These are phyloP conservation scores for Ganaspis sp. DNA, from an alignment of 1,140 invertebrate species.

Conservation along the genomic window DNA sequence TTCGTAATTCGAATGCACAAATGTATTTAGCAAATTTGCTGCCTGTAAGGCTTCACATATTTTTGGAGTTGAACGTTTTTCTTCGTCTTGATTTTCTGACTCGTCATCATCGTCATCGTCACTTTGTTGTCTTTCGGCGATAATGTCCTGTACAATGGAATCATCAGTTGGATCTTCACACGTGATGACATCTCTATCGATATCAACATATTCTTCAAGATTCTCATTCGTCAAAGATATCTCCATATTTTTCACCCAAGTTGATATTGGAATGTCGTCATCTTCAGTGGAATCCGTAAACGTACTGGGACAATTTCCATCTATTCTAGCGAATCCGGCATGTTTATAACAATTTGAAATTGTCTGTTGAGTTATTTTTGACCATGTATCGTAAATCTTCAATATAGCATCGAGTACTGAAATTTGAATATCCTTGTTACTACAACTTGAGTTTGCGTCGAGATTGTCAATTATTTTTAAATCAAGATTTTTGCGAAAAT, in stretches of 20 bases:
- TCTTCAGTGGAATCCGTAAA: neutral
- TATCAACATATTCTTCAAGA: neutral
- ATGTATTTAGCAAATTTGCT: too few species aligned
- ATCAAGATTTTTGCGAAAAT: neutral
- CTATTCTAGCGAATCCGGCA: neutral
- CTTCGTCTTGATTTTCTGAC: too few species aligned
- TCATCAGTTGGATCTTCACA: too few species aligned
- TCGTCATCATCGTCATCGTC: too few species aligned
- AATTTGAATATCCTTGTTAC: neutral
- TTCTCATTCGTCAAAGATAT: neutral
- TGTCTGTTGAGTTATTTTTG: neutral
- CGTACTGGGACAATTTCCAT: neutral
- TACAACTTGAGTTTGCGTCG: neutral
- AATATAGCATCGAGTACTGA: neutral
- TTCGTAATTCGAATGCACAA: too few species aligned
- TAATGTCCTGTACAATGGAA: too few species aligned
- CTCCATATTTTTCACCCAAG: neutral
- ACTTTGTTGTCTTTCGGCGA: too few species aligned
- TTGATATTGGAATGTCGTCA: neutral
- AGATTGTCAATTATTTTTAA: neutral
- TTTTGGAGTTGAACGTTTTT: too few species aligned
- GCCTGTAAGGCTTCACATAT: too few species aligned
- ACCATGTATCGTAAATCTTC: neutral
- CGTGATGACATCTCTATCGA: neutral
- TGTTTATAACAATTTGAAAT: constrained; percentile 3